Evolutionary conservation across 1,140 invertebrate genomes (phyloP).

Genomic region (Pristionchus pacificus): DNA sequence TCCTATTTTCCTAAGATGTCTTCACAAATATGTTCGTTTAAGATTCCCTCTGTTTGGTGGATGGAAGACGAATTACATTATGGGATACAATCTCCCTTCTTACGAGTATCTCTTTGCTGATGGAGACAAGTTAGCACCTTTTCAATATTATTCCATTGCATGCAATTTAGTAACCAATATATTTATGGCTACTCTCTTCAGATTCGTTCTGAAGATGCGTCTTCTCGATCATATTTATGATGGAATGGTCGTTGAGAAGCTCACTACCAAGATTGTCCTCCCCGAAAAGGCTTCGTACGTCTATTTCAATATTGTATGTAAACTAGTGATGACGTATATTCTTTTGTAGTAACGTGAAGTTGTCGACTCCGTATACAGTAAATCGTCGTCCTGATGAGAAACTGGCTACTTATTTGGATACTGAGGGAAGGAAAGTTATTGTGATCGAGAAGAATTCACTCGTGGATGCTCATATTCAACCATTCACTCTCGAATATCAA

Average conservation of each 20-base stretch:
- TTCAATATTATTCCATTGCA: too few species aligned
- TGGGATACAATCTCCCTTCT: conserved; percentile 95
- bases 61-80: conserved; percentile 81
- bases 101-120: conserved; percentile 86
- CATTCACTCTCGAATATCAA: conserved; percentile 65
- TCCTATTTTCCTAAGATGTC: background rate
- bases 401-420: conserved; percentile 91
- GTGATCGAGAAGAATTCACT: conserved; percentile 79
- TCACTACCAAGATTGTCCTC: conserved; percentile 83
- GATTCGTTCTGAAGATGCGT: conserved; percentile 73
- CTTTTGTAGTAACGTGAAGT: conserved; percentile 68
- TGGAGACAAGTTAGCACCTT: conserved; percentile 64
- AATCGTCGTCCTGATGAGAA: conserved; percentile 71
- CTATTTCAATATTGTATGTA: conserved; percentile 10
- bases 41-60: conserved; percentile 92
- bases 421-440: conserved; percentile 82
- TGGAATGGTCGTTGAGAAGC: conserved; percentile 87
- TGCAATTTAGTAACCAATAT: too few species aligned
- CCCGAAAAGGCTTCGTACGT: conserved; percentile 77
- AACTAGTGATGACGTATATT: too few species aligned
- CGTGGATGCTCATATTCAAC: conserved; percentile 93
- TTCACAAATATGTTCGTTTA: background rate
- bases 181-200: too few species aligned
- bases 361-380: conserved; percentile 78
- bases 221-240: conserved; percentile 92